phyloP scores from a whole-genome alignment of 2,888 invertebrate species.

The Incurvaria masculella region DNA sequence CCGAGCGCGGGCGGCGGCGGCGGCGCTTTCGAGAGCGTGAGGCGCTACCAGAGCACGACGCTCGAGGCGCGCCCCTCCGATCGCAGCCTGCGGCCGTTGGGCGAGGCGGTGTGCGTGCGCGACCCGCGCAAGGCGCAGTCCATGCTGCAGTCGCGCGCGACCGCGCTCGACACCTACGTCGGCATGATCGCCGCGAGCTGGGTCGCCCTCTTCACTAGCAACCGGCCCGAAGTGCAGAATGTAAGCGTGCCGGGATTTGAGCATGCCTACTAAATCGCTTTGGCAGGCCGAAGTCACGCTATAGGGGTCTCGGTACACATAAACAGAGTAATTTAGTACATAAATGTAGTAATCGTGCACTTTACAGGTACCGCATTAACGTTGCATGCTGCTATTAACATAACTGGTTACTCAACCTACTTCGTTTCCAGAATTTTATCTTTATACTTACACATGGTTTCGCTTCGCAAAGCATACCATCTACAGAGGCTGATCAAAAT shows the following conservation, averaged over 20 bases:
- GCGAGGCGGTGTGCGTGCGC: slow-evolving; percentile 32
- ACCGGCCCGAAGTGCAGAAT: slow-evolving; percentile 35
- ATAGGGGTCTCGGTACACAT: too few species aligned
- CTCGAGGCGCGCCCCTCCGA: slow-evolving; percentile 26
- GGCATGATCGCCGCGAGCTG: slow-evolving; percentile 47
- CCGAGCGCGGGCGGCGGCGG: background rate
- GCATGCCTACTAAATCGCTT: too few species aligned
- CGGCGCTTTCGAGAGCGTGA: background rate
- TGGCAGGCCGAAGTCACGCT: too few species aligned
- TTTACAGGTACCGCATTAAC: too few species aligned
- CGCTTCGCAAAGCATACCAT: too few species aligned
- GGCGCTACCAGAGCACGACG: background rate
- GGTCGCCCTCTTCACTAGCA: slow-evolving; percentile 40
- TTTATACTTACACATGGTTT: too few species aligned
- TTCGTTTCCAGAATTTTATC: too few species aligned
- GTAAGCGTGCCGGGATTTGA: background rate
- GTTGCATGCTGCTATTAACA: too few species aligned
- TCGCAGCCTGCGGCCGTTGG: slow-evolving; percentile 18
- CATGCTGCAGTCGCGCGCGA: slow-evolving; percentile 37
- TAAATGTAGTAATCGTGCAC: too few species aligned
- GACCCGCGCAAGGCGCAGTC: slow-evolving; percentile 34
- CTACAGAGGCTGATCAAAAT: too few species aligned
- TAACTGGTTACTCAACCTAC: too few species aligned
- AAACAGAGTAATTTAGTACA: too few species aligned
- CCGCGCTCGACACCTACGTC: slow-evolving; percentile 44